Evolutionary conservation across 2,888 invertebrate species (phyloP), one percentile per base, ranked within the genome.

Genomic region (Euplexia lucipara): DNA sequence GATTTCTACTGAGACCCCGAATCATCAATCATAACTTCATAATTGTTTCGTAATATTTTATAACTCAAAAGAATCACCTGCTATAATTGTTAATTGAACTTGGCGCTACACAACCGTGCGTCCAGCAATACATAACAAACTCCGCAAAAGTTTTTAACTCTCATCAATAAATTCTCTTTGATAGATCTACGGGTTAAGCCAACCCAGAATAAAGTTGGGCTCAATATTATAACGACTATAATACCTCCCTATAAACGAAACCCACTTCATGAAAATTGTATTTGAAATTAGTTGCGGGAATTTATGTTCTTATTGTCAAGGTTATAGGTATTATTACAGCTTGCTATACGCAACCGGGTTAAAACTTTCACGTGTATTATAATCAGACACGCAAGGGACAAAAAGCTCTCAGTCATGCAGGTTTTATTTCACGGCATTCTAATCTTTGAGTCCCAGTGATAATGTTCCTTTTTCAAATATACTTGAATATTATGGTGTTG

Each of bases 261-360:
- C 26, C 59, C 41, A 66, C 41, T 57, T 44, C 41, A 49, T 52
- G 51, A 20, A 68, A 68, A 57, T 70, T 61, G 61, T 70, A 73
- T 75, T 70, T 61, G 73, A 63, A 73, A 75, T 66, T 70, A 78
- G 73, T 75, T 66, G 68, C 41, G 22, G 54, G 57, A 53, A 49
- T 52, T 53, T 32, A 26, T 62, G 26, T 35, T 48, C 56, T 69
- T 75, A 77, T 70, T 75, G 77, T 75, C 74, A 76, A 79, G 58
- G 66, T 66, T 65, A 56, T 30, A 70, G 1, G 26, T 14, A 9
- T 30, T 45, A 53, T 37, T 51, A 49, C 41, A 69, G 47, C 32
- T 53, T 26, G 39, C 39, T 42, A 14, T 26, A 47, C 41, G 22
- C 10, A 44, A 58, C 53, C 12, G 62, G 22, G 54, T 39, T 59